Base-by-base conservation (phyloP, 2,113 vertebrate genomes). In the Haliaeetus leucogaster region DNA sequence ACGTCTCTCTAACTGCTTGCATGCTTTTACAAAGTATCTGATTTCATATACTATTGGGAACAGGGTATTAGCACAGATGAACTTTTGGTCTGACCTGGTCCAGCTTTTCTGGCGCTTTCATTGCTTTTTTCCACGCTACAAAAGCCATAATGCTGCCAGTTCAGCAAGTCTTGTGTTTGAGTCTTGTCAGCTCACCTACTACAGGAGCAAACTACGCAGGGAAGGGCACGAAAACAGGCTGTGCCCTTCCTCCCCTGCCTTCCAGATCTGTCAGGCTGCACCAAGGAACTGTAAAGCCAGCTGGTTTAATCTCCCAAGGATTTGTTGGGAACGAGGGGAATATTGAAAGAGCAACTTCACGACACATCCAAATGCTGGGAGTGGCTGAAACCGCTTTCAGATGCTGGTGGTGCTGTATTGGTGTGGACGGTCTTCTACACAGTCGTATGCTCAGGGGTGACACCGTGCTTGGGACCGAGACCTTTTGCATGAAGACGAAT, bases 391-490 rank as follows among this genome's bases (percentile, higher is more conserved):
- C 3, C 1, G 0, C 10, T 56, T 76, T 36, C 42, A 16, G 50
- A 1, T 42, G 38, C 40, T 72, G 70, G 30, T 15, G 38, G 40
- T 42, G 67, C n/a, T 29, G 13, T 10, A 3, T 0, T 20, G 34
- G 32, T 7, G 10, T 11, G 15, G 59, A 45, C 1, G 3, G 22
- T 13, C 45, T 56, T 55, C 62, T 45, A 11, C 27, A 3, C 9
- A 9, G 52, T 5, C 2, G 1, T 13, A 11, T 2, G 25, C 43
- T 67, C 38, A 45, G 29, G 48, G 38, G 26, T 45, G 48, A 58
- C 3, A 3, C 13, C 0, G 2, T 20, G 25, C 29, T 29, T 42
- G 45, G 66, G 17, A 34, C 10, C 0, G 9, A 70, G 55, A 43
- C 19, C 9, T 34, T 47, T 2, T 26, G 25, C 36, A 45, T 1